Percentiles rank a stretch among this genome's conserved stretches.
phyloP scores from a whole-genome alignment of 2,113 vertebrate genomes.

The Ailurus styani region DNA sequence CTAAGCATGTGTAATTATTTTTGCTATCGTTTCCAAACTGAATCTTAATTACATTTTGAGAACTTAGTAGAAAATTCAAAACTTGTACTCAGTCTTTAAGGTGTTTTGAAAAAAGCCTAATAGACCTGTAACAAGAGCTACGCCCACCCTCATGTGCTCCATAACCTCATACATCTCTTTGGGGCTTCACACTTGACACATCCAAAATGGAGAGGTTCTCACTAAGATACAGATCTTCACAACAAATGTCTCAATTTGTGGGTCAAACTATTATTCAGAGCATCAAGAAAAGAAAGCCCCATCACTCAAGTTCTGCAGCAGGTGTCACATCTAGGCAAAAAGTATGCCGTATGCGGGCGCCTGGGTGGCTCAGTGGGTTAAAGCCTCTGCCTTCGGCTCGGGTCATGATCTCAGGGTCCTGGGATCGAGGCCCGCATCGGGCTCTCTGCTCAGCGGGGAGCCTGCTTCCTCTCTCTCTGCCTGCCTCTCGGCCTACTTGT shows the following conservation, averaged over 20 bases:
- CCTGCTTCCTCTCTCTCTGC: no score
- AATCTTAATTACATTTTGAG: background rate
- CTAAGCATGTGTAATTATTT: background rate
- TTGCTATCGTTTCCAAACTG: background rate
- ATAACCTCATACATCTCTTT: rapidly evolving
- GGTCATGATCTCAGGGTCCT: no score
- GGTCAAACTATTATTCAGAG: background rate
- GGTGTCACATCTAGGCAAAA: rapidly evolving
- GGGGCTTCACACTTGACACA: background rate
- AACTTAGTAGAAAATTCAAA: background rate
- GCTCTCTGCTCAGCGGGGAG: no score
- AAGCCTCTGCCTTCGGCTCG: no score
- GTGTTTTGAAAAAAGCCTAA: background rate
- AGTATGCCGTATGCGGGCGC: rapidly evolving
- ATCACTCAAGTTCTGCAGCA: background rate
- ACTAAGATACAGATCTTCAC: background rate
- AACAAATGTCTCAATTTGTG: background rate
- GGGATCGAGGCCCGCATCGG: no score
- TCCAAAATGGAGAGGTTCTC: background rate
- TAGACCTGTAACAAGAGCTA: background rate
- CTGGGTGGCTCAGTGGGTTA: no score
- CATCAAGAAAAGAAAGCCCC: background rate
- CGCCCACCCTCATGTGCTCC: rapidly evolving
- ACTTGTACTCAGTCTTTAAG: background rate
- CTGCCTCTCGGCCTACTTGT: no score